Conservation (phyloP, 2,888 invertebrate genomes). For the Drosophila villosipedis region DNA sequence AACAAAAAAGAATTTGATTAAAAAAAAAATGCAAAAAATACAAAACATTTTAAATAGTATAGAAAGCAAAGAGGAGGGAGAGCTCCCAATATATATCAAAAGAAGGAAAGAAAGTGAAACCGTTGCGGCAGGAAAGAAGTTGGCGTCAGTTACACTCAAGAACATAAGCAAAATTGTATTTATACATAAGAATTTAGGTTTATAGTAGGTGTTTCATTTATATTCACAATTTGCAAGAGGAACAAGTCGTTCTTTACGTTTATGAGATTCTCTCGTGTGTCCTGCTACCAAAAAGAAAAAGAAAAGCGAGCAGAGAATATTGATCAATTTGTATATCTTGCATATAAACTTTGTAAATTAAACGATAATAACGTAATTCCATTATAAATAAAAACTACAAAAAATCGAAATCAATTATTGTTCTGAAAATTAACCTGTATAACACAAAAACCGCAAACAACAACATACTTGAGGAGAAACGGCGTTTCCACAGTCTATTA, state of each 20-base stretch:
- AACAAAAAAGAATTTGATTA: background rate
- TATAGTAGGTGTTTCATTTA: conserved; percentile 73
- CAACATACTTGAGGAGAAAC: conserved; percentile 1
- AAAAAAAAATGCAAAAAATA: conserved; percentile 5
- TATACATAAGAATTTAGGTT: conserved; percentile 78
- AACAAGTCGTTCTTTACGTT: conserved; percentile 40
- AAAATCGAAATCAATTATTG: conserved; percentile 39
- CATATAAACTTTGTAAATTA: conserved; percentile 66
- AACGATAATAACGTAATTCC: conserved; percentile 77
- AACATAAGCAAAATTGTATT: conserved; percentile 65
- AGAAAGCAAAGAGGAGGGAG: conserved; percentile 10
- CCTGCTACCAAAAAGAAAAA: conserved; percentile 14
- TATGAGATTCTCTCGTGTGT: conserved; percentile 13
- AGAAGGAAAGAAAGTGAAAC: background rate
- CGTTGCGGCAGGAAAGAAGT: conserved; percentile 22
- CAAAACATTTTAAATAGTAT: conserved; percentile 34
- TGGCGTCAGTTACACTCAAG: conserved; percentile 21
- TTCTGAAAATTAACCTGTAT: conserved; percentile 27
- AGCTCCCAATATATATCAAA: conserved; percentile 22
- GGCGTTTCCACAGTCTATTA: conserved; percentile 22
- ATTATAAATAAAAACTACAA: conserved; percentile 68
- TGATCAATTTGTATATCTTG: conserved; percentile 54
- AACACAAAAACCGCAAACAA: background rate
- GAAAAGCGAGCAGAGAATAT: conserved; percentile 12
- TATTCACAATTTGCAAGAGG: conserved; percentile 48